Conservation (phyloP, 1,140 invertebrate genomes). For the Drosophila nasuta region DNA sequence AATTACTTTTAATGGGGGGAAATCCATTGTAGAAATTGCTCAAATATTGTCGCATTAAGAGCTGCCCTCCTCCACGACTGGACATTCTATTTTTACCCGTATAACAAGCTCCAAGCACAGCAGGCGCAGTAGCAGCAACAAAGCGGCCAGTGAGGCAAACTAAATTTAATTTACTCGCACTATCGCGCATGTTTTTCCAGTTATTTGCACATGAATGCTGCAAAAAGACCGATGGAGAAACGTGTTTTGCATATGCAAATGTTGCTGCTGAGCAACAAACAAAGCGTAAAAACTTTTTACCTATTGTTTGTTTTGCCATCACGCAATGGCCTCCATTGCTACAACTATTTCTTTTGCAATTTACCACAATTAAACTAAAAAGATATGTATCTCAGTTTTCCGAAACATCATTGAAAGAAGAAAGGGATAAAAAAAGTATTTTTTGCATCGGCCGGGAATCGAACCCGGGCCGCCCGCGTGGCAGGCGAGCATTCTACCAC, state of each 20-base stretch:
- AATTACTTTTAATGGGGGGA: slow-evolving; percentile 72
- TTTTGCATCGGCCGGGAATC: slow-evolving; percentile 92
- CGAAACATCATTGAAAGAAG: neutral
- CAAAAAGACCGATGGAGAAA: slow-evolving; percentile 54
- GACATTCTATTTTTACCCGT: slow-evolving; percentile 51
- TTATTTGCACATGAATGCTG: slow-evolving; percentile 59
- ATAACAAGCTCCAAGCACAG: slow-evolving; percentile 34
- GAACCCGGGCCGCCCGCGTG: slow-evolving; percentile 94
- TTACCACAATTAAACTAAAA: slow-evolving; percentile 25
- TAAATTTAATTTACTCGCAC: slow-evolving; percentile 52
- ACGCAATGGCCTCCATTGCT: slow-evolving; percentile 47
- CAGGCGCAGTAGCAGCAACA: neutral
- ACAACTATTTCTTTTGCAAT: slow-evolving; percentile 35
- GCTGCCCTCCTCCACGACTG: neutral
- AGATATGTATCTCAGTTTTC: slow-evolving; percentile 26
- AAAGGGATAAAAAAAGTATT: neutral
- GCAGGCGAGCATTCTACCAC: slow-evolving; percentile 92
- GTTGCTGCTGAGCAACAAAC: slow-evolving; percentile 21
- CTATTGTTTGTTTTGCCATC: slow-evolving; percentile 42
- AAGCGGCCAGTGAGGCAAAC: slow-evolving; percentile 18
- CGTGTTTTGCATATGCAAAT: slow-evolving; percentile 73
- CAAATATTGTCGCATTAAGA: slow-evolving; percentile 60
- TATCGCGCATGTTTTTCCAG: slow-evolving; percentile 68
- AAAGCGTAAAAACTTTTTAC: slow-evolving; percentile 34
- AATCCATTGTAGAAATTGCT: slow-evolving; percentile 71